phyloP scores from a whole-genome alignment of 2,888 invertebrate species.

The Corbicula japonica region DNA sequence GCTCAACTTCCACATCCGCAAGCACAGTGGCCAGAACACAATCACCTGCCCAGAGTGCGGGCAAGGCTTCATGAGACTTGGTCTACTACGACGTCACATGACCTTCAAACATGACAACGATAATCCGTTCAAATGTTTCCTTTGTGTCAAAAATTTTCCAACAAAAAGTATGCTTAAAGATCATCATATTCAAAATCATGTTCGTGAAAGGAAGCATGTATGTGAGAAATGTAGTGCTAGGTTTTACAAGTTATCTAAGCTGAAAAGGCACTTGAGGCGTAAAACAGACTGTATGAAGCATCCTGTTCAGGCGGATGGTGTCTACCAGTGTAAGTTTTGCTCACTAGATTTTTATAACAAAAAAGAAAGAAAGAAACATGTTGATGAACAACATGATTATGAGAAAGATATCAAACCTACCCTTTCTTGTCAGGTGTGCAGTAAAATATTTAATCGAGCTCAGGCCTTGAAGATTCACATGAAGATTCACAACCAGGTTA shows the following conservation, averaged over 20 bases:
- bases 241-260: conserved; percentile 42
- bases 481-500: conserved; percentile 52
- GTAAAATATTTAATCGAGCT: conserved; percentile 34
- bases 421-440: conserved; percentile 45
- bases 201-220: conserved; percentile 20
- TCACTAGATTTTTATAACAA: conserved; percentile 17
- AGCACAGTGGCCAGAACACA: conserved; percentile 57
- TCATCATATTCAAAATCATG: conserved; percentile 41
- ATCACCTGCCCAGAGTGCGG: conserved; percentile 57
- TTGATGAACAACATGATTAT: conserved; percentile 31
- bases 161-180: conserved; percentile 45
- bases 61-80: conserved; percentile 47
- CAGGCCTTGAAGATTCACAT: conserved; percentile 48
- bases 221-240: conserved; percentile 57
- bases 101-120: conserved; percentile 49
- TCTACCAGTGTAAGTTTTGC: conserved; percentile 42
- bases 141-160: conserved; percentile 50
- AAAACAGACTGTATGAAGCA: conserved; percentile 43
- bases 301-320: conserved; percentile 15
- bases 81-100: conserved; percentile 49
- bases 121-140: conserved; percentile 30
- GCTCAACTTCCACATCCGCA: conserved; percentile 53
- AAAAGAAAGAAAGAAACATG: conserved; percentile 25
- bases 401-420: neutral
- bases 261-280: conserved; percentile 37